Conservation (phyloP, 2,888 invertebrate species). For the Archaeoteleia sp. region DNA sequence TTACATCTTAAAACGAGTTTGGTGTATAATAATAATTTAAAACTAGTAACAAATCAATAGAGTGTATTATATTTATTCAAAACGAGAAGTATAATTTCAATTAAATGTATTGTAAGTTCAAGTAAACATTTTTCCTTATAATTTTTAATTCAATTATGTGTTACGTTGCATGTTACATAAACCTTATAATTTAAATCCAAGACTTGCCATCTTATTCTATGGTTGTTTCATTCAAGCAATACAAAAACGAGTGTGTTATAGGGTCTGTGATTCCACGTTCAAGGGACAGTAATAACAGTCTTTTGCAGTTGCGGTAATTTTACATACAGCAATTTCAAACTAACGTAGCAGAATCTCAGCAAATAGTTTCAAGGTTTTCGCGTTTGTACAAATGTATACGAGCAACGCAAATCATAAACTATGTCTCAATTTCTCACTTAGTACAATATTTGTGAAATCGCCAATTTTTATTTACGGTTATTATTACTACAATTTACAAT, state of each 20-base stretch:
- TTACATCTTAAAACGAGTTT: too few species aligned
- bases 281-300: slow-evolving; percentile 43
- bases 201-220: slow-evolving; percentile 6
- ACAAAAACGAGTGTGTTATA: slow-evolving; percentile 21
- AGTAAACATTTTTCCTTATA: too few species aligned
- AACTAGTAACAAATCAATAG: too few species aligned
- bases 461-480: too few species aligned
- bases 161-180: neutral
- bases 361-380: slow-evolving; percentile 7
- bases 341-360: slow-evolving; percentile 19
- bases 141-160: slow-evolving; percentile 7
- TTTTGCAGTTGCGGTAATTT: slow-evolving; percentile 35
- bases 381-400: slow-evolving; percentile 8
- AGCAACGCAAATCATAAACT: neutral
- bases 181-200: slow-evolving; percentile 1
- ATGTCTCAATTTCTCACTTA: neutral
- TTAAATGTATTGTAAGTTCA: too few species aligned
- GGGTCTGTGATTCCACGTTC: slow-evolving; percentile 29
- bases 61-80: too few species aligned
- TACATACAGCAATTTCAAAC: slow-evolving; percentile 24
- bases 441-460: neutral
- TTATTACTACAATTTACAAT: too few species aligned
- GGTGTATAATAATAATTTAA: too few species aligned
- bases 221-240: slow-evolving; percentile 25
- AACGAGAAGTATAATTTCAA: too few species aligned